phyloP scores from a whole-genome alignment of 2,888 invertebrate genomes.

The Dendrolimus houi region DNA sequence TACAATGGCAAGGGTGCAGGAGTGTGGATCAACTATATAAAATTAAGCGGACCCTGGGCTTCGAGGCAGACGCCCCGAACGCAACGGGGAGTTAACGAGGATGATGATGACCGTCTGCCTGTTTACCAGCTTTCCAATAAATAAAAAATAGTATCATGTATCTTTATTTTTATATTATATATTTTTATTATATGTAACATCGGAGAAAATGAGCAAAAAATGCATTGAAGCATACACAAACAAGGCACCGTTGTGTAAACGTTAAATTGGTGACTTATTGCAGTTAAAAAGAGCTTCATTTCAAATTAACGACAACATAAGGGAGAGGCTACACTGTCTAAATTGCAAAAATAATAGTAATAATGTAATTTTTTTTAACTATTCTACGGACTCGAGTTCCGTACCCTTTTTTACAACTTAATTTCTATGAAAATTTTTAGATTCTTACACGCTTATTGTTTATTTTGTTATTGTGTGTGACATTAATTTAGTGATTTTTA shows the following conservation, averaged over 20 bases:
- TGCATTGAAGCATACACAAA: neutral
- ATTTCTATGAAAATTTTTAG: too few species aligned
- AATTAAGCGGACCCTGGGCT: neutral
- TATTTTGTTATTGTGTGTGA: too few species aligned
- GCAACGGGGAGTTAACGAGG: neutral
- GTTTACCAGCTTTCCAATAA: neutral
- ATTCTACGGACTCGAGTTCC: too few species aligned
- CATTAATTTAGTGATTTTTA: too few species aligned
- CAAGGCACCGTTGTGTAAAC: slow-evolving; percentile 6
- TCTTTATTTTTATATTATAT: too few species aligned
- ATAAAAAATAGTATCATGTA: neutral
- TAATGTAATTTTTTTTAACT: too few species aligned
- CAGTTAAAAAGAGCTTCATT: slow-evolving; percentile 19
- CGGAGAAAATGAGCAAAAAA: neutral
- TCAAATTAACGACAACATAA: slow-evolving; percentile 10
- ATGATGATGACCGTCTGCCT: neutral
- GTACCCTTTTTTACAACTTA: too few species aligned
- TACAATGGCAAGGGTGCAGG: too few species aligned
- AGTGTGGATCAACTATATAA: too few species aligned
- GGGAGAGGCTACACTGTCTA: neutral
- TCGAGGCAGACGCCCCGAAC: neutral
- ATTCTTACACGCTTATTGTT: too few species aligned
- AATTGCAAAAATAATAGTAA: too few species aligned
- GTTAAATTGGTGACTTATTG: slow-evolving; percentile 12
- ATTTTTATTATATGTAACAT: too few species aligned